phyloP scores from a whole-genome alignment of 1,140 invertebrate genomes.

The Drosophila nasuta region DNA sequence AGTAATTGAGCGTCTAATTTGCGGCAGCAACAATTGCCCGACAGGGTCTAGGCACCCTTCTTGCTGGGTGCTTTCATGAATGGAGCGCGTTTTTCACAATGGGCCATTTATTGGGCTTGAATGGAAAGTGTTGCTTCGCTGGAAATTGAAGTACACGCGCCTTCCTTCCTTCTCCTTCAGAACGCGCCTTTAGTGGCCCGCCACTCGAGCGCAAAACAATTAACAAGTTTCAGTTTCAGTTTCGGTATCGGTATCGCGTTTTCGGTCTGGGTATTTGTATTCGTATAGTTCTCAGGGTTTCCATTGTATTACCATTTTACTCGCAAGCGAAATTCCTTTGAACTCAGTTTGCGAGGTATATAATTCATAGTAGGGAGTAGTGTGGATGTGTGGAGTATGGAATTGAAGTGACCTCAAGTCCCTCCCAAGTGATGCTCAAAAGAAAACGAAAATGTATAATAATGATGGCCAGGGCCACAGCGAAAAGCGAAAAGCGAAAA shows the following conservation, averaged over 20 bases:
- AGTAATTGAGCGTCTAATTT: conserved; percentile 82
- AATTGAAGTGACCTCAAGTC: conserved; percentile 59
- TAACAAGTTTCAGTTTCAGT: conserved; percentile 70
- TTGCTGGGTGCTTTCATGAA: conserved; percentile 64
- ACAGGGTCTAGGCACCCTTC: conserved; percentile 8
- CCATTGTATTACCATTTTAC: conserved; percentile 49
- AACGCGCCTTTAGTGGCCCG: conserved; percentile 12
- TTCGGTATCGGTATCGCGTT: conserved; percentile 19
- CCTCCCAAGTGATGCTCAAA: conserved; percentile 43
- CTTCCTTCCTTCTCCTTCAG: conserved; percentile 9
- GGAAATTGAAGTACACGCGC: conserved; percentile 61
- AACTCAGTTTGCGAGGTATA: conserved; percentile 39
- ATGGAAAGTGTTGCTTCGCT: conserved; percentile 75
- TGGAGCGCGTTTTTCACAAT: conserved; percentile 54
- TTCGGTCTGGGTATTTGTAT: background rate
- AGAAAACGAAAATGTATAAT: conserved; percentile 82
- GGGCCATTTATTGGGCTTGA: conserved; percentile 60
- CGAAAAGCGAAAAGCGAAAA: conserved; percentile 14
- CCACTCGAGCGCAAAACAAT: conserved; percentile 79
- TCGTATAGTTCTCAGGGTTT: conserved; percentile 18
- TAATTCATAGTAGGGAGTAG: conserved; percentile 27
- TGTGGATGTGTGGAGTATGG: conserved; percentile 7
- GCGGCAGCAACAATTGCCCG: conserved; percentile 58
- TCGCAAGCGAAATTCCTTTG: conserved; percentile 67
- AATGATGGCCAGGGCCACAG: conserved; percentile 47